Evolutionary conservation across 1,140 invertebrate genomes (phyloP), one percentile per base, ranked within the genome.

Genomic region (Neodiprion fabricii): DNA sequence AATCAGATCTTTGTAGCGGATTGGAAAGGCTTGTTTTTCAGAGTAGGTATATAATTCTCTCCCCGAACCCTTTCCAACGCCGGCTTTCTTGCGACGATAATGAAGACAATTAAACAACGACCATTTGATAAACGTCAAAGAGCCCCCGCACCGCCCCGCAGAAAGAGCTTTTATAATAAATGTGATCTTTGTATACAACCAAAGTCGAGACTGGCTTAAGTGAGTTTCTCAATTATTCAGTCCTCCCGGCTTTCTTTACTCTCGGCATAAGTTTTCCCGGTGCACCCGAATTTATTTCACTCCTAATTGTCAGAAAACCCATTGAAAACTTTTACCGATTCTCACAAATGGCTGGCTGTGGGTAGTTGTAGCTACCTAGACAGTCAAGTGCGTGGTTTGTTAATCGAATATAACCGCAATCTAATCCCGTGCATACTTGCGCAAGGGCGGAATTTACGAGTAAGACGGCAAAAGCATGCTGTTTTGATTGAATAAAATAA

Each of bases 151-250:
- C 28, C 28, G 1, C 28, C 28, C 28, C 28, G 28, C 2, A 61
- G n/a, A 61, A 61, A 14, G n/a, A 17, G 11, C 53, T 61, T 61
- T 61, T 61, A 61, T 61, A 61, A 61, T 61, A 61, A 61, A 61
- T 61, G 53, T 61, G 53, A 61, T 61, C 53, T 61, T 61, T 61
- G 53, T 61, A 17, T 61, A 40, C 28, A 61, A 61, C 53, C 11
- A 61, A 9, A 61, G 53, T 40, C 28, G 28, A 40, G 28, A 40
- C 28, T 40, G n/a, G n/a, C 10, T 23, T 69, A 69, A 69, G 67
- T 69, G 67, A 47, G 40, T 69, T 69, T 69, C 67, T 69, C 40
- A 23, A 69, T 69, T 69, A 69, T 69, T 69, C 23, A 69, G 14
- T 23, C 21, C 21, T 9, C 23, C 17, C 53, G 53, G n/a, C n/a